Evolutionary conservation across 1,140 invertebrate species (phyloP), one percentile per base, ranked within the genome.

Genomic region (Papilio polyxenes): DNA sequence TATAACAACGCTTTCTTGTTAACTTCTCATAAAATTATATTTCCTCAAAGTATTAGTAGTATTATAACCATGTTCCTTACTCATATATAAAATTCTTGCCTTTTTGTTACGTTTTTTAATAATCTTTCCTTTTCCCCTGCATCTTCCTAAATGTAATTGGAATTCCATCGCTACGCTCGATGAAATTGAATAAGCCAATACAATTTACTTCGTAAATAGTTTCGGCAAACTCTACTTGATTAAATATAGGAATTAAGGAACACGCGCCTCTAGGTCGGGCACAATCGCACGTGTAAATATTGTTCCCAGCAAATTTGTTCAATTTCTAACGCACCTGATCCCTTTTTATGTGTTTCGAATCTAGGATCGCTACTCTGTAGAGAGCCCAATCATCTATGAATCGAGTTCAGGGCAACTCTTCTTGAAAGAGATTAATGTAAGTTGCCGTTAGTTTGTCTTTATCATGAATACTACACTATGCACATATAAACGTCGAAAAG

Each of bases 181-280:
- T 11, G 40, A 65, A 80, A 80, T 69, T 53, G 56, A 48, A 48
- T 80, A 65, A 80, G 40, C 56, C 78, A 65, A 80, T 80, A 80
- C 78, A 65, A 40, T 65, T 80, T 44, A 48, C 56, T 80, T 44
- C 59, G 56, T 80, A 80, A 80, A 80, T 80, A 80, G 78, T 80
- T 80, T 80, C 78, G 59, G 78, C 59, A 80, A 80, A 80, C 78
- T 80, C 78, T 44, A 15, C 78, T 80, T 80, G 78, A 80, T 80
- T 80, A 80, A 80, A 80, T 80, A 80, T 80, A 80, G 59, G 78
- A 80, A 80, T 80, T 80, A 80, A 79, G 62, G 78, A 69, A 69
- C 78, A 23, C 56, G 48, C 78, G 78, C 62, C 56, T 69, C n/a
- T 80, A 80, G 62, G 62, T 51, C 44, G 20, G 37, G 53, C 59